phyloP scores from a whole-genome alignment of 2,888 invertebrate genomes.

The Rotaria macrura region DNA sequence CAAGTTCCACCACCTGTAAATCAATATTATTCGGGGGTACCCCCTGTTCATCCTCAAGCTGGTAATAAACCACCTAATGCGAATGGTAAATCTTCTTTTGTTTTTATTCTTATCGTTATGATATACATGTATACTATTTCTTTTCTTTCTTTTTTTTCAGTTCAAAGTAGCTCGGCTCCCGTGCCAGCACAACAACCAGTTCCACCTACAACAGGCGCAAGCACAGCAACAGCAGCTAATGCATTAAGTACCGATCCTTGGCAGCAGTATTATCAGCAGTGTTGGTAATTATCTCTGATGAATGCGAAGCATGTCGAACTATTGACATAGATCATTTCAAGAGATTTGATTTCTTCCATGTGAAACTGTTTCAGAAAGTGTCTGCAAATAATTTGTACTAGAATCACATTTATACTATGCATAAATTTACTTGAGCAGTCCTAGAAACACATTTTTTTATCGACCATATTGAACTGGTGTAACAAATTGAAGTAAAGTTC shows the following conservation, averaged over 20 bases:
- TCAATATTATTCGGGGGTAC: neutral
- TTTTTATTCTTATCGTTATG: no score
- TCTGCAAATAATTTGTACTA: no score
- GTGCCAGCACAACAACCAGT: neutral
- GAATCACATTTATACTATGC: no score
- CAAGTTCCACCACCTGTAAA: neutral
- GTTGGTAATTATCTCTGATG: no score
- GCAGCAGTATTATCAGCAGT: constrained; percentile 15
- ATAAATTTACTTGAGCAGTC: no score
- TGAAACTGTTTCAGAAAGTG: no score
- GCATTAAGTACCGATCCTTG: neutral
- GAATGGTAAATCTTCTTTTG: neutral
- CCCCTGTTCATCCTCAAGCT: neutral
- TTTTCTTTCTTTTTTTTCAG: neutral
- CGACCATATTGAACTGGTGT: no score
- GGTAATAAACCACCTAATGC: neutral
- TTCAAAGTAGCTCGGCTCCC: neutral
- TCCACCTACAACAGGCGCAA: neutral
- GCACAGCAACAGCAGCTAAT: neutral
- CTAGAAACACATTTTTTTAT: no score
- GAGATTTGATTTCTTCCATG: no score
- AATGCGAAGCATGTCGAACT: no score
- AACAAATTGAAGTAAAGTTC: no score
- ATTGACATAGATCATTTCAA: no score
- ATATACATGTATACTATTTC: neutral